Conservation (phyloP, 2,113 vertebrate species). For the Myotis davidii region DNA sequence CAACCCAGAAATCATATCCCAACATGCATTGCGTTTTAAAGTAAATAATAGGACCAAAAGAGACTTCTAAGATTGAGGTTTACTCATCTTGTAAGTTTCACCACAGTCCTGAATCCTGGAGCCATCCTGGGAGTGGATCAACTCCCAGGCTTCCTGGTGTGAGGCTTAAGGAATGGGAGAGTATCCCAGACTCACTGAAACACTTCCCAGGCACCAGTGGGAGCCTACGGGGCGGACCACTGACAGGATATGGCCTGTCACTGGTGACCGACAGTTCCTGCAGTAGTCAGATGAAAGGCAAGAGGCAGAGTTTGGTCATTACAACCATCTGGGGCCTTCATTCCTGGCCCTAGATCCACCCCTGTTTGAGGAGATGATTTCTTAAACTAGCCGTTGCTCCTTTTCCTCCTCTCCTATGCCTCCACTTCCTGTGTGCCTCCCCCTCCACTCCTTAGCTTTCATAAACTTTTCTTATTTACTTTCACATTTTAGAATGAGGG, state of each 20-base stretch:
- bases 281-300: constrained; percentile 4
- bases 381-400: constrained; percentile 21
- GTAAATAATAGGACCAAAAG: constrained; percentile 4
- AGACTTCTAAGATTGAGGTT: not conserved
- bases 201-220: not conserved
- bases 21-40: not conserved
- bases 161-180: not conserved
- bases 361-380: not conserved
- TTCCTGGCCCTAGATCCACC: not conserved
- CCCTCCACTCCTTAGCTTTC: not conserved
- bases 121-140: not conserved
- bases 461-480: not conserved
- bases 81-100: not conserved
- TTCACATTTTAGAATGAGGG: not conserved
- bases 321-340: constrained; percentile 37
- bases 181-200: not conserved
- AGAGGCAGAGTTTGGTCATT: not conserved
- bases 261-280: not conserved
- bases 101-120: not conserved
- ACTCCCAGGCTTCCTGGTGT: not conserved
- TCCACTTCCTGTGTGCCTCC: not conserved
- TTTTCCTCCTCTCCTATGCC: not conserved
- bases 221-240: not conserved
- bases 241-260: not conserved
- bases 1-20: not conserved